phyloP scores from a whole-genome alignment of 1,140 invertebrate genomes.

The Mamestra configurata region DNA sequence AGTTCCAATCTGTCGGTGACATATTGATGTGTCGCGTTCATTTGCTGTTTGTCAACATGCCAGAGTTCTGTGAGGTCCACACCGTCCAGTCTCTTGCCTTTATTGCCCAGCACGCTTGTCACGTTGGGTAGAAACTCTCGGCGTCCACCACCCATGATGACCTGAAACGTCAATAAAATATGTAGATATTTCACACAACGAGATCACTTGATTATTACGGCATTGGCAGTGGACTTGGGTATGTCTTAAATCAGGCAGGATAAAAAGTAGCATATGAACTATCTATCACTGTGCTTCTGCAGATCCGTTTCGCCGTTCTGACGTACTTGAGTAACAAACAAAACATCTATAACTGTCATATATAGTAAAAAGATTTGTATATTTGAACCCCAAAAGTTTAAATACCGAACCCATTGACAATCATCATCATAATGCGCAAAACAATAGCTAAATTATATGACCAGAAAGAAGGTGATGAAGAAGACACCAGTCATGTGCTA shows the following conservation, averaged over 20 bases:
- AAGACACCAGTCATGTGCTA: too few species aligned
- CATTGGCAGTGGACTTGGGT: not conserved
- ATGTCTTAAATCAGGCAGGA: not conserved
- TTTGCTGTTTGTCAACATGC: slow-evolving; percentile 78
- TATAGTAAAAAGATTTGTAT: too few species aligned
- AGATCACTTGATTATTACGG: not conserved
- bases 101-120: slow-evolving; percentile 78
- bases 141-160: slow-evolving; percentile 93
- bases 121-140: slow-evolving; percentile 91
- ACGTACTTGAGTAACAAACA: too few species aligned
- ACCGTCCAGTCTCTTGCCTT: slow-evolving; percentile 84
- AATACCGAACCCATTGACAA: too few species aligned
- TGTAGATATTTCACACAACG: not conserved
- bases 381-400: too few species aligned
- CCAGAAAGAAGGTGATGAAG: too few species aligned
- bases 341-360: too few species aligned
- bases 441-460: too few species aligned
- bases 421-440: too few species aligned
- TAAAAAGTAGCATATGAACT: too few species aligned
- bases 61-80: slow-evolving; percentile 87
- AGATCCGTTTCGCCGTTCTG: too few species aligned
- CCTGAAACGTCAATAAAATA: slow-evolving; percentile 72
- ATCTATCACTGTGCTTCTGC: too few species aligned
- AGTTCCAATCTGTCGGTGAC: slow-evolving; percentile 79
- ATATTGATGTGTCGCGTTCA: slow-evolving; percentile 74